Conservation (phyloP, 2,113 vertebrate genomes). For the Coryphaenoides rupestris region DNA sequence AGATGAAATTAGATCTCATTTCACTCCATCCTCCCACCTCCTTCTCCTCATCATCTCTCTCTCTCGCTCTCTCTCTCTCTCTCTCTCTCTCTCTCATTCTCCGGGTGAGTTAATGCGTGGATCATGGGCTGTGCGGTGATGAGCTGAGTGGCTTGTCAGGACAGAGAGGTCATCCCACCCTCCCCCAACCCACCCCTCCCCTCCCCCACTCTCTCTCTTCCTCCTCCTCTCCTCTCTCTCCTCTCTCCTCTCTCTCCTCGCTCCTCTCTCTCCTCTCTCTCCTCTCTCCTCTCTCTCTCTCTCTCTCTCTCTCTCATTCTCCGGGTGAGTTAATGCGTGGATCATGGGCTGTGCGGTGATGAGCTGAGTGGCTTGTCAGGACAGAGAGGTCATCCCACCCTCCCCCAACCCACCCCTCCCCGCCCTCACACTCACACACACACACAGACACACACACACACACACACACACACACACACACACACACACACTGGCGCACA, state of each 20-base stretch:
- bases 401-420: slow-evolving; percentile 42
- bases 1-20: slow-evolving; percentile 48
- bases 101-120: slow-evolving; percentile 39
- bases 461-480: not conserved
- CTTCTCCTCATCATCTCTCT: too few species aligned
- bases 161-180: slow-evolving; percentile 57
- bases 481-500: not conserved
- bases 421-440: not conserved
- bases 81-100: too few species aligned
- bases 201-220: too few species aligned
- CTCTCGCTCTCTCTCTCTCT: too few species aligned
- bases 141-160: slow-evolving; percentile 59
- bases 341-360: slow-evolving; percentile 66
- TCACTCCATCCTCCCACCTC: too few species aligned
- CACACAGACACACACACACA: not conserved
- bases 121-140: slow-evolving; percentile 67
- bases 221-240: too few species aligned
- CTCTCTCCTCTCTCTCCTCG: too few species aligned
- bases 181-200: slow-evolving; percentile 9
- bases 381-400: slow-evolving; percentile 57
- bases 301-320: not conserved
- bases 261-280: too few species aligned
- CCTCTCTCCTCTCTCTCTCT: too few species aligned
- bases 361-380: slow-evolving; percentile 59
- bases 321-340: slow-evolving; percentile 39